Evolutionary conservation across 2,797 vertebrate genomes (phyloP), one percentile per base, ranked within the genome.

Genomic region (Chelon labrosus): DNA sequence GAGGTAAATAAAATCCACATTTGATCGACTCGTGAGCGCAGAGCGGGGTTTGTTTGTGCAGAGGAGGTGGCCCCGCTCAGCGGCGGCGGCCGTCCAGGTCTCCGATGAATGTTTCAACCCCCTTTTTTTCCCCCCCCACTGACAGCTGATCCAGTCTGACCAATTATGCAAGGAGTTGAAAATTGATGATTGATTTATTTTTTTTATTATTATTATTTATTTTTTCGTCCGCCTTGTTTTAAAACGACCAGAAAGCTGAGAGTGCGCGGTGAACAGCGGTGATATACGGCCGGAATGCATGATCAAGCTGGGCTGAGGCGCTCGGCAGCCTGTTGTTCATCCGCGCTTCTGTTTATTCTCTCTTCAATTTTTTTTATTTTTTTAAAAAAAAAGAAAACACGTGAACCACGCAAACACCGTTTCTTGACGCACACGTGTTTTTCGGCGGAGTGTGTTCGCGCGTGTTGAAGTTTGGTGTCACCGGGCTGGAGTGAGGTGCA

Each of bases 301-400:
- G 79, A 67, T 68, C 10, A 6, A 38, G 67, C 69, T 42, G 57
- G 59, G 47, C 53, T 6, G 60, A 62, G 46, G 70, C 38, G 73
- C 58, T 22, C 66, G 65, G 10, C 82, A 79, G 86, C 90, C 82
- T 89, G 86, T 89, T 91, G 82, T 87, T 42, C 79, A 51, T 74
- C 68, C 35, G 49, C 7, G 4, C 39, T 1, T 54, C 1, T 70
- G 37, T n/a, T 51, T 9, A 14, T 46, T 17, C 42, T 9, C 11
- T 16, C 51, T 25, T 44, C 22, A n/a, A n/a, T n/a, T n/a, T n/a
- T 46, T 7, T n/a, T 44, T 14, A n/a, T 46, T 17, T 16, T 7
- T 46, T 4, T 17, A 7, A 8, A 47, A n/a, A n/a, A n/a, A 47
- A 38, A 20, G 12, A 41, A 37, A 19, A 39, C 56, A 16, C 6